A percentile compares a stretch with the other conserved stretches of the same genome.
Conservation (phyloP, 2,113 vertebrate species). For the Gymnogyps californianus region DNA sequence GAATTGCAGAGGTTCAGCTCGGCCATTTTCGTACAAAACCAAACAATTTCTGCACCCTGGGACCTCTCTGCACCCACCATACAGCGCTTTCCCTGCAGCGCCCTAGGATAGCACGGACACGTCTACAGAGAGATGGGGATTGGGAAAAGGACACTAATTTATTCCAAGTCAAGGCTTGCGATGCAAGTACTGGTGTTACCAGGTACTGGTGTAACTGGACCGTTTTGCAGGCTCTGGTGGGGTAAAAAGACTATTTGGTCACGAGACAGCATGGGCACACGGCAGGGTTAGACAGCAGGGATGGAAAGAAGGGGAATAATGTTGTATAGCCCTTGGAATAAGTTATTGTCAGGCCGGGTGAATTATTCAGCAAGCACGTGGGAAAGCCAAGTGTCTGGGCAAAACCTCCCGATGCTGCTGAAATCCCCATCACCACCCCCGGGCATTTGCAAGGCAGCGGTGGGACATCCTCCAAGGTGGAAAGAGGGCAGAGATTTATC, state of each 20-base stretch:
- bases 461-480: not conserved
- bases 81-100: not conserved
- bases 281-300: not conserved
- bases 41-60: not conserved
- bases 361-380: rapidly evolving
- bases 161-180: not conserved
- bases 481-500: not conserved
- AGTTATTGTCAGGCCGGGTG: not conserved
- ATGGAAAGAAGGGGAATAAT: not conserved
- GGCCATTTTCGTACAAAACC: not conserved
- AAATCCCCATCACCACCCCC: not conserved
- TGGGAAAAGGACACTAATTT: not conserved
- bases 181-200: not conserved
- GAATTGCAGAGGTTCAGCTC: not conserved
- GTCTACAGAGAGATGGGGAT: not conserved
- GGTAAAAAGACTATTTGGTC: not conserved
- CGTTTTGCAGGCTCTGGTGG: not conserved
- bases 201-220: not conserved
- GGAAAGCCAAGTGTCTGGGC: not conserved
- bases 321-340: slow-evolving; percentile 35
- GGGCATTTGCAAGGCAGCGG: rapidly evolving
- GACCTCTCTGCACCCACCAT: not conserved
- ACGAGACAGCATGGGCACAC: not conserved
- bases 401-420: not conserved
- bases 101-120: not conserved